These are phyloP conservation scores for Chiridota heheva DNA, from an alignment of 35 echinoderm and acorn worm genomes.

Conservation along the genomic window DNA sequence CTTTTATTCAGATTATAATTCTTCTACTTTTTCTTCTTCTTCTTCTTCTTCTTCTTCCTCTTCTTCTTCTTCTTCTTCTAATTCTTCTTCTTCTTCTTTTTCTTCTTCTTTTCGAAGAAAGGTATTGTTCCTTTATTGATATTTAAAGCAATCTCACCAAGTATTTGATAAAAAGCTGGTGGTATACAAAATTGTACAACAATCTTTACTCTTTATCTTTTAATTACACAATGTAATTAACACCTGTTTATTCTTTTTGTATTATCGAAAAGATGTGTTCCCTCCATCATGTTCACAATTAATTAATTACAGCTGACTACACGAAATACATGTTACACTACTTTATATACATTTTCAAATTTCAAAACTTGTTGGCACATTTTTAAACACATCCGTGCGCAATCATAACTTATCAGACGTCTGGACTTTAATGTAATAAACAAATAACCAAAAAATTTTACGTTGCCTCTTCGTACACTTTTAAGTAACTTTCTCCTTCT, in stretches of 20 bases:
- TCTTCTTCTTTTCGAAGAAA: slow-evolving; percentile 6
- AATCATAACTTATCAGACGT: background rate
- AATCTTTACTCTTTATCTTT: no score
- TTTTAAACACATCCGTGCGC: no score
- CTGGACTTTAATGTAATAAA: background rate
- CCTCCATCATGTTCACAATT: background rate
- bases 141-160: no score
- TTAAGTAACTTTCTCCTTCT: no score
- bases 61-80: no score
- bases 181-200: background rate
- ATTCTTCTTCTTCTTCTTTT: no score
- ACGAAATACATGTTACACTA: background rate
- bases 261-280: background rate
- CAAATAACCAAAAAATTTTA: background rate
- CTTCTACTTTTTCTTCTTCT: background rate
- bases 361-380: no score
- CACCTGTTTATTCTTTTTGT: background rate
- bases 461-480: no score
- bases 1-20: background rate
- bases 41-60: slow-evolving; percentile 6
- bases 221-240: background rate
- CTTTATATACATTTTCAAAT: no score
- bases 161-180: no score
- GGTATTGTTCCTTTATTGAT: no score
- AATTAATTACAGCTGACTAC: background rate